Percentiles rank a stretch among this genome's conserved stretches.
Evolutionary conservation across 2,888 invertebrate genomes (phyloP).

Genomic region (Oegoconia quadripuncta): DNA sequence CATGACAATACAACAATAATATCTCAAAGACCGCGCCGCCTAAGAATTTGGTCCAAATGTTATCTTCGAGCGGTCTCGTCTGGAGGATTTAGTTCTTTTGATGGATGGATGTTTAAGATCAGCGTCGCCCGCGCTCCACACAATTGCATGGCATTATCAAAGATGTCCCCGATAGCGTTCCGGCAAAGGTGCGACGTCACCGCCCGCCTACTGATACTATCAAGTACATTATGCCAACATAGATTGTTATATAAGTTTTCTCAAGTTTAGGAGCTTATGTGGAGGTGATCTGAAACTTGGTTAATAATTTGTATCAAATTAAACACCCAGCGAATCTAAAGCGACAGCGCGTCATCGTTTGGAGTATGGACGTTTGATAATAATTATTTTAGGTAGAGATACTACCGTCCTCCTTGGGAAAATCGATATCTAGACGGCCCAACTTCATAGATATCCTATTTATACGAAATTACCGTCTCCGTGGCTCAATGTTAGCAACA

Average conservation of each 20-base stretch:
- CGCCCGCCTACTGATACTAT: conserved; percentile 36
- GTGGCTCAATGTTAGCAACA: no score
- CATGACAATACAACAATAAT: conserved; percentile 7
- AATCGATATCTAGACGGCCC: no score
- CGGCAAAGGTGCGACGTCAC: conserved; percentile 67
- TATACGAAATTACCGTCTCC: no score
- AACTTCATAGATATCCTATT: no score
- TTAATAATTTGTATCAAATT: no score
- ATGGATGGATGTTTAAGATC: conserved; percentile 46
- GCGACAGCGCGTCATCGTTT: no score
- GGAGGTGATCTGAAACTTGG: neutral
- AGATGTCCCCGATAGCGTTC: conserved; percentile 35
- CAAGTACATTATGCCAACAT: conserved; percentile 12
- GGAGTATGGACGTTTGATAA: no score
- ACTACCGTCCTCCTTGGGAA: no score
- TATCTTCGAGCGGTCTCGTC: conserved; percentile 39
- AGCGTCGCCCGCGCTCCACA: conserved; percentile 33
- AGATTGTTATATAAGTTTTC: neutral
- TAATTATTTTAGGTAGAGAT: no score
- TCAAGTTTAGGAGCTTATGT: neutral
- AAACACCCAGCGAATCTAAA: no score
- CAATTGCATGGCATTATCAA: no score
- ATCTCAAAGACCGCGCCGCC: conserved; percentile 7
- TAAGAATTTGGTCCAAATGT: conserved; percentile 9
- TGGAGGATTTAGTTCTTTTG: conserved; percentile 55